phyloP scores from a whole-genome alignment of 2,797 vertebrate genomes.

The Clarias fuscus region DNA sequence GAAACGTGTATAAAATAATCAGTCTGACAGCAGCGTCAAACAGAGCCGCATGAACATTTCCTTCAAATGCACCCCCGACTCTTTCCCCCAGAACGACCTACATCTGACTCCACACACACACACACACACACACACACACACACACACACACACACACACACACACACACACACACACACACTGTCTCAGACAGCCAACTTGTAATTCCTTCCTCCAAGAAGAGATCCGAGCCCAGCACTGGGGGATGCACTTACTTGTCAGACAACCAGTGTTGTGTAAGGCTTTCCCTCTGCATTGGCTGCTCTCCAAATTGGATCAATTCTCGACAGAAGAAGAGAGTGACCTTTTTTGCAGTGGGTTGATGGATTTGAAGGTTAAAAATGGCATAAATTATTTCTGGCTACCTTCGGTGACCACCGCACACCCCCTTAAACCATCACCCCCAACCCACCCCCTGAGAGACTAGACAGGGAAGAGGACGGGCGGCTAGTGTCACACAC shows the following conservation, averaged over 20 bases:
- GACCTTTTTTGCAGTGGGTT: constrained; percentile 57
- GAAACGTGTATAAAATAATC: constrained; percentile 8
- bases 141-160: neutral
- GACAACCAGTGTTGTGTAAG: constrained; percentile 55
- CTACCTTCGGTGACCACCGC: constrained; percentile 16
- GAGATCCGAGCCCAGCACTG: constrained; percentile 50
- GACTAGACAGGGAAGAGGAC: constrained; percentile 24
- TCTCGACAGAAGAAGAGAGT: constrained; percentile 50
- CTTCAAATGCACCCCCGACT: constrained; percentile 1
- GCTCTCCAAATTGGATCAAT: constrained; percentile 59
- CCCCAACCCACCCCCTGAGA: constrained; percentile 25
- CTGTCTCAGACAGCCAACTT: constrained; percentile 36
- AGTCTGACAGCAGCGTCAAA: constrained; percentile 6
- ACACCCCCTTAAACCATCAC: neutral
- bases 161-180: constrained; percentile 35
- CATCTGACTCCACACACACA: constrained; percentile 35
- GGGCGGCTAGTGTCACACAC: constrained; percentile 16
- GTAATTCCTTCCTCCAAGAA: constrained; percentile 46
- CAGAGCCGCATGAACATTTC: constrained; percentile 24
- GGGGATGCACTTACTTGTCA: constrained; percentile 57
- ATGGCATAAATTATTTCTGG: constrained; percentile 59
- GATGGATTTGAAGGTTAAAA: constrained; percentile 63
- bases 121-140: constrained; percentile 30
- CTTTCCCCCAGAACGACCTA: constrained; percentile 6
- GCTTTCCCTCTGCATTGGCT: constrained; percentile 48